Evolutionary conservation across 2,113 vertebrate genomes (phyloP).

Genomic region (Sinocyclocheilus grahami): DNA sequence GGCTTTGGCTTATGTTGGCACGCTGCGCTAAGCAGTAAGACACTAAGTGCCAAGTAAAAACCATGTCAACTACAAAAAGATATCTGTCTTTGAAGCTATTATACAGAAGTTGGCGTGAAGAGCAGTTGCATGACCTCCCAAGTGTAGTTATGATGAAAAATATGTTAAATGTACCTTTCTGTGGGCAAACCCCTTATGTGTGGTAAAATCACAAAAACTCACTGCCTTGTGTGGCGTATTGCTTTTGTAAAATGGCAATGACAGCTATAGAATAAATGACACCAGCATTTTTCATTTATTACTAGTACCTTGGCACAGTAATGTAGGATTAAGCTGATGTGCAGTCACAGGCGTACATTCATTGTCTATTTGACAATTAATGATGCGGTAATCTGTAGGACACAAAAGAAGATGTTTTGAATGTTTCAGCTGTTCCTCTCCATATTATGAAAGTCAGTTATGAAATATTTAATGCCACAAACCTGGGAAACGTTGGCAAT

Average conservation of each 20-base stretch:
- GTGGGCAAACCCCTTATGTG: background rate
- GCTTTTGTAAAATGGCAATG: background rate
- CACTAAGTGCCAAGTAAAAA: conserved; percentile 15
- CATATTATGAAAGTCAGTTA: too few species aligned
- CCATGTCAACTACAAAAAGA: conserved; percentile 19
- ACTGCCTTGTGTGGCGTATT: background rate
- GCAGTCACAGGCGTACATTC: background rate
- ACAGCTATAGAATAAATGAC: background rate
- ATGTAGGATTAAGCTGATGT: background rate
- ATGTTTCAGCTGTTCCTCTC: too few species aligned
- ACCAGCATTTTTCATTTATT: background rate
- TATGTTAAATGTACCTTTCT: background rate
- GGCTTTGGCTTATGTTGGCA: conserved; percentile 28
- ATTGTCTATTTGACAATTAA: background rate
- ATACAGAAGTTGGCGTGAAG: conserved; percentile 22
- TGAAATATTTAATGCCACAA: too few species aligned
- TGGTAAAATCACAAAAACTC: conserved; percentile 3
- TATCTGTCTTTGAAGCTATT: conserved; percentile 40
- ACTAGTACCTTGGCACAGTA: background rate
- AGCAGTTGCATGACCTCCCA: conserved; percentile 16
- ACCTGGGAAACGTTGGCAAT: too few species aligned
- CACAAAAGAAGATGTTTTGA: too few species aligned
- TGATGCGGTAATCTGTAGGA: background rate
- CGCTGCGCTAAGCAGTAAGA: background rate
- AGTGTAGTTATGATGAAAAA: background rate